Conservation (phyloP, 2,113 vertebrate genomes). For the Sturnira hondurensis region DNA sequence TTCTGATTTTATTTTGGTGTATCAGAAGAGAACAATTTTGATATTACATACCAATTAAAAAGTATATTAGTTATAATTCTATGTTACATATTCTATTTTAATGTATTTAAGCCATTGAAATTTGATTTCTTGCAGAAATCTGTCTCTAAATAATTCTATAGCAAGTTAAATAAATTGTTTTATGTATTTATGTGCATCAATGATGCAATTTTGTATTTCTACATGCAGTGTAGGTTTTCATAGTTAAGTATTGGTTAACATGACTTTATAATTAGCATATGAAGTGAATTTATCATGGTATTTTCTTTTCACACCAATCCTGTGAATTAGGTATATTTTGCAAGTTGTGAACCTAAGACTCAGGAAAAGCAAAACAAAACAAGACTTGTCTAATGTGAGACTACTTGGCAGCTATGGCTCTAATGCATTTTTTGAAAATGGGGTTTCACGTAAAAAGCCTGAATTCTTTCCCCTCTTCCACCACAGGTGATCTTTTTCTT, state of each 20-base stretch:
- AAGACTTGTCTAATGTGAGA: neutral
- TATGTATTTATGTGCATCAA: neutral
- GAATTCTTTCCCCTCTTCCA: neutral
- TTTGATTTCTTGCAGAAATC: constrained; percentile 7
- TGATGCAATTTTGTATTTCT: neutral
- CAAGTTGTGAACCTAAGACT: neutral
- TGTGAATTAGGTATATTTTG: neutral
- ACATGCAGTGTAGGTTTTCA: neutral
- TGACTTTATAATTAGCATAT: neutral
- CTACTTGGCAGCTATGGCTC: fast-evolving
- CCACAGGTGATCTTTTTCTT: fast-evolving
- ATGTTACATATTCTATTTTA: neutral
- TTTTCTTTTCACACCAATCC: neutral
- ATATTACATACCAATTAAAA: neutral
- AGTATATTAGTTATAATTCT: constrained; percentile 18
- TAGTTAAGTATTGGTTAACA: neutral
- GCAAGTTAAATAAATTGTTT: neutral
- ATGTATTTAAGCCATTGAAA: neutral
- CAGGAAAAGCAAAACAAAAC: neutral
- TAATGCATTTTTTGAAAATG: neutral
- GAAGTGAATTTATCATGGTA: neutral
- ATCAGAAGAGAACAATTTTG: neutral
- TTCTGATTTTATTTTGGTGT: neutral
- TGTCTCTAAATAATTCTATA: neutral
- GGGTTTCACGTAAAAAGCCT: neutral